phyloP scores from a whole-genome alignment of 92 coral and sea anemone genomes.

The Anthopleura xanthogrammica region DNA sequence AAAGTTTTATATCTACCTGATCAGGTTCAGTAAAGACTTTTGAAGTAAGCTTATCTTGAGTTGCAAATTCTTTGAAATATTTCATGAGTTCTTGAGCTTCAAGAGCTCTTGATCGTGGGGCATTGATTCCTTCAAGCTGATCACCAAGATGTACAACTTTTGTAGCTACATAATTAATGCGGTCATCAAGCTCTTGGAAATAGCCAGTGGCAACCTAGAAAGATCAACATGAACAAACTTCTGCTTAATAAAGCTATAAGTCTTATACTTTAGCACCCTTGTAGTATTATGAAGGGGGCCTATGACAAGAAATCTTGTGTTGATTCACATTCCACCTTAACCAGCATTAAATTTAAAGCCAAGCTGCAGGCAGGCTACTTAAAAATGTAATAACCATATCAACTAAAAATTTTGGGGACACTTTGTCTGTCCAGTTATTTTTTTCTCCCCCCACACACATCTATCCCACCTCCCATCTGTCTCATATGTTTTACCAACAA shows the following conservation, averaged over 20 bases:
- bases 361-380: no score
- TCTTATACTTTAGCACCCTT: no score
- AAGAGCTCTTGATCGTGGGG: conserved; percentile 88
- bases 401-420: no score
- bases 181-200: conserved; percentile 92
- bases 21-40: conserved; percentile 68
- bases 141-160: conserved; percentile 98
- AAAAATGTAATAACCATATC: no score
- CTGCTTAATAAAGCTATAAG: not conserved
- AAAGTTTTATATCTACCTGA: conserved; percentile 41
- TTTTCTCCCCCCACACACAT: no score
- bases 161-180: conserved; percentile 93
- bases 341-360: no score
- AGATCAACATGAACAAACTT: not conserved
- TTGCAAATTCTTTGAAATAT: conserved; percentile 90
- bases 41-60: conserved; percentile 60
- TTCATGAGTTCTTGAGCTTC: conserved; percentile 98
- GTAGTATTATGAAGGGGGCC: no score
- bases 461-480: no score
- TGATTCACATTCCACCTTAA: no score
- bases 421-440: no score
- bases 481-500: no score
- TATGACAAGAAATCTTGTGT: no score
- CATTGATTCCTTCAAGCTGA: conserved; percentile 95
- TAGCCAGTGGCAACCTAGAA: conserved; percentile 63